phyloP scores from a whole-genome alignment of 2,113 vertebrate species.

The Crotalus helleri region DNA sequence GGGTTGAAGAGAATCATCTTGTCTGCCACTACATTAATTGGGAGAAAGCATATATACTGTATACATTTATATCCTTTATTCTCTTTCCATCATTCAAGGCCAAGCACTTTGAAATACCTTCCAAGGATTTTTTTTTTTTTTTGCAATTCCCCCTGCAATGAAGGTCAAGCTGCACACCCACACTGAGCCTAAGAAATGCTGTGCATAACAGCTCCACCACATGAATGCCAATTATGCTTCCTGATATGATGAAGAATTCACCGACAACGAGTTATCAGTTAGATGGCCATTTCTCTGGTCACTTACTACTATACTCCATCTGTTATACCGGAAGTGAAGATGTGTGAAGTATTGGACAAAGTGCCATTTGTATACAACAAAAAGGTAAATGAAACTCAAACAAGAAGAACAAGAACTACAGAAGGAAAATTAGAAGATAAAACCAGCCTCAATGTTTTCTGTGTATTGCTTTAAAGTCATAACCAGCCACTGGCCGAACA shows the following conservation, averaged over 20 bases:
- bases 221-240: neutral
- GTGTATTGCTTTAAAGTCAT: neutral
- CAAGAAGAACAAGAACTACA: neutral
- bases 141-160: neutral
- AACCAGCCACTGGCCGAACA: neutral
- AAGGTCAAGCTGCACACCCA: neutral
- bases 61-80: neutral
- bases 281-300: neutral
- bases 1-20: neutral
- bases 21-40: constrained; percentile 51
- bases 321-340: neutral
- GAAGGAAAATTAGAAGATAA: neutral
- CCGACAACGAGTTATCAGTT: neutral
- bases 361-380: neutral
- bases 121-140: neutral
- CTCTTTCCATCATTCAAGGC: neutral
- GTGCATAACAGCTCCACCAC: neutral
- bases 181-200: neutral
- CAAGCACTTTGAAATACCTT: neutral
- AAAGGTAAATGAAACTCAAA: neutral
- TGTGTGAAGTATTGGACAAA: neutral
- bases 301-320: neutral
- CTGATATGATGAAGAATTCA: neutral
- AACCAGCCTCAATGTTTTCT: neutral
- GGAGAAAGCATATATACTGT: neutral